These are phyloP conservation scores for Rousettus leschenaultii DNA, from an alignment of 2,113 vertebrate species.

Conservation along the genomic window DNA sequence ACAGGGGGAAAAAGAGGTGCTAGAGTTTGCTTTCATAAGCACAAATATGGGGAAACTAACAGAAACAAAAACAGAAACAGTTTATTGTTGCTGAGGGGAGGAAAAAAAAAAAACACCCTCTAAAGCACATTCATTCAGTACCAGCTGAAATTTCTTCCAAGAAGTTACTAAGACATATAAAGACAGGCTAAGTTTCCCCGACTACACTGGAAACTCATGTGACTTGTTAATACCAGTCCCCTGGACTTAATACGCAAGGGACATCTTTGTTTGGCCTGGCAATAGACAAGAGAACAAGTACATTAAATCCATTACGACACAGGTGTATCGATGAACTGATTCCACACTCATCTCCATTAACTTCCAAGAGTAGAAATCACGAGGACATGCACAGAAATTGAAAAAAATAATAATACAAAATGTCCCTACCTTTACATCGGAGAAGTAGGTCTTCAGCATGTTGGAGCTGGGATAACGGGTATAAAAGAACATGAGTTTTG, in stretches of 20 bases:
- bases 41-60: conserved; percentile 81
- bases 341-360: conserved; percentile 26
- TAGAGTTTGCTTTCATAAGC: conserved; percentile 84
- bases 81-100: conserved; percentile 67
- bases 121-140: conserved; percentile 67
- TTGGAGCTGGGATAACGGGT: conserved; percentile 99
- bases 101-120: conserved; percentile 59
- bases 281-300: neutral
- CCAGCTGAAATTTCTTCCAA: conserved; percentile 63
- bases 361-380: conserved; percentile 2
- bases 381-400: neutral
- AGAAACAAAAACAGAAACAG: conserved; percentile 82
- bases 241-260: neutral
- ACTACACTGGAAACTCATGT: neutral
- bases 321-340: neutral
- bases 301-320: neutral
- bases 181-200: neutral
- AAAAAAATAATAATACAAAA: neutral
- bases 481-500: conserved; percentile 99
- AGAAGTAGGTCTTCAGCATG: conserved; percentile 99
- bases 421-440: conserved; percentile 96
- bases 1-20: conserved; percentile 80
- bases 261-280: neutral
- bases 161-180: conserved; percentile 2
- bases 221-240: neutral